Base-by-base conservation (phyloP, 2,797 vertebrate species). In the Botia almorhae region DNA sequence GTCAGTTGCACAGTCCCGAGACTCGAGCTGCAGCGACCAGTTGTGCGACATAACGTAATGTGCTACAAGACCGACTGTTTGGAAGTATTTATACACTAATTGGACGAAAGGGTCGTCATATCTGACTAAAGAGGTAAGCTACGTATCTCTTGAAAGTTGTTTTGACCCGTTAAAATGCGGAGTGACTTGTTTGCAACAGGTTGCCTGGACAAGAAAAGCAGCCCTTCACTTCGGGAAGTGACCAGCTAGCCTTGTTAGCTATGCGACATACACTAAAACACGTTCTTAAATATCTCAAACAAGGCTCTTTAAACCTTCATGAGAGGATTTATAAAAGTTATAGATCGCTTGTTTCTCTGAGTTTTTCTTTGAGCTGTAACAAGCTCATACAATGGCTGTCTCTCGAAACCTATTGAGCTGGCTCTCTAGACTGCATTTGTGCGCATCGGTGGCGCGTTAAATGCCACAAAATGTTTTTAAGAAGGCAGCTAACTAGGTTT, bases 101-200 rank as follows among this genome's bases (percentile, higher is more conserved):
- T 17, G 56, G 64, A 61, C 48, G 17, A 65, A 77, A 56, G 23
- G 51, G 55, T 58, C 71, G 5, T 1, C 1, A 1, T 2, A 17
- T 26, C 19, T 46, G 0, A 67, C 19, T 43, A 2, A 19, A 70
- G 2, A 84, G 80, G 82, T 80, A 75, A 82, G 58, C 8, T 19
- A 26, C 4, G 26, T 48, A 2, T 6, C 19, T 55, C 53, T n/a
- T 56, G 48, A 53, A 53, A 50, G 29, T 76, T 21, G 33, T 74
- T 75, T 23, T 46, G 48, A 12, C 7, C 43, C 16, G n/a, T 16
- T 19, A 2, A 29, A 43, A 43, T 7, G 26, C 46, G 48, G 39
- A 68, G 58, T 70, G 16, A 61, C 61, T 16, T 70, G 76, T 82
- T 71, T 81, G 85, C 84, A 84, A 85, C 85, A 87, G 85, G 87